Conservation (phyloP, 2,797 vertebrate species). For the Muscicapa striata region DNA sequence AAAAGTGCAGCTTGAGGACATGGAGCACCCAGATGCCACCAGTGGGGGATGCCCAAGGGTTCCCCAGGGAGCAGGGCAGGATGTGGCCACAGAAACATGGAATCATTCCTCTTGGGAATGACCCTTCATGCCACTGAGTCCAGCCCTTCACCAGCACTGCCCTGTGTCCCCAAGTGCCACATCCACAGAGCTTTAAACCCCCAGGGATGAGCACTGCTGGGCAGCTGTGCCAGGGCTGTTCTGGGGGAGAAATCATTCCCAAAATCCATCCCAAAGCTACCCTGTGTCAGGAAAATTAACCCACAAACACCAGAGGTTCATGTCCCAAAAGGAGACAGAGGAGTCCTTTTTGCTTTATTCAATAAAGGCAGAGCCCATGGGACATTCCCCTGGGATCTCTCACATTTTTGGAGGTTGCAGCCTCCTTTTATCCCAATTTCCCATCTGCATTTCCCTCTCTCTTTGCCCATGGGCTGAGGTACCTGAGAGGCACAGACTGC, state of each 20-base stretch:
- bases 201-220: neutral
- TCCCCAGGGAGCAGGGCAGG: neutral
- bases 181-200: neutral
- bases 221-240: neutral
- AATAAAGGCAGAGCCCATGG: too few relatives aligned
- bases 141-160: neutral
- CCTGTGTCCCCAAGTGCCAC: neutral
- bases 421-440: too few relatives aligned
- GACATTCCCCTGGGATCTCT: too few relatives aligned
- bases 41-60: neutral
- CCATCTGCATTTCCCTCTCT: too few relatives aligned
- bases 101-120: neutral
- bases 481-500: too few relatives aligned
- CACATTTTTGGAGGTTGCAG: too few relatives aligned
- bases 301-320: too few relatives aligned
- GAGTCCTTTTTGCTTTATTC: too few relatives aligned
- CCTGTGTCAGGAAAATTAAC: too few relatives aligned
- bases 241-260: neutral
- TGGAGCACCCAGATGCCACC: rapidly evolving
- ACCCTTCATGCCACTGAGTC: neutral
- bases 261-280: neutral
- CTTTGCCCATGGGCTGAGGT: too few relatives aligned
- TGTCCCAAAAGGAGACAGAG: too few relatives aligned
- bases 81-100: rapidly evolving
- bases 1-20: rapidly evolving